phyloP scores from a whole-genome alignment of 2,797 vertebrate species.

The Pangasius krempfi region DNA sequence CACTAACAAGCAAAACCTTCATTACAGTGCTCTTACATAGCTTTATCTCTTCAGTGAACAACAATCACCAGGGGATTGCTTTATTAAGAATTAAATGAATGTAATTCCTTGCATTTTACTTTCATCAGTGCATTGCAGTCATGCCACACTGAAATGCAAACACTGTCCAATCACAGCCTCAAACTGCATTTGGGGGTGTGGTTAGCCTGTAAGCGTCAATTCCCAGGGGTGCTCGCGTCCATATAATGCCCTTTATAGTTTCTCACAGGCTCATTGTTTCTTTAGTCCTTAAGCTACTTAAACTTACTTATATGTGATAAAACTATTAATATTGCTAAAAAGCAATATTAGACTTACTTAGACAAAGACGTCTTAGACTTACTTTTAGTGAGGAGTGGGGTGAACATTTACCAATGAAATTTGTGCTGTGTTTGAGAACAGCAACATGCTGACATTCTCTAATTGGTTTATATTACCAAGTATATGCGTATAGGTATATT shows the following conservation, averaged over 20 bases:
- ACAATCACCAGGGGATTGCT: background rate
- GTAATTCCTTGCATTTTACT: background rate
- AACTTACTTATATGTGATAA: too few relatives aligned
- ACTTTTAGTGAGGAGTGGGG: background rate
- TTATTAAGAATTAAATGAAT: background rate
- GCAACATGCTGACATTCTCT: background rate
- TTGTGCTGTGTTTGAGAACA: background rate
- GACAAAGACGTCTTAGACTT: background rate
- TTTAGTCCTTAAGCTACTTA: background rate
- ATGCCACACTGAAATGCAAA: conserved; percentile 21
- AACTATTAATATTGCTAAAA: too few relatives aligned
- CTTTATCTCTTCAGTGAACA: background rate
- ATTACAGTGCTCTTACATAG: background rate
- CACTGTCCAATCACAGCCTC: background rate
- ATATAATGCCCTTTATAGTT: background rate
- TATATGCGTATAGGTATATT: background rate
- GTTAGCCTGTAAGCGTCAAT: too few relatives aligned
- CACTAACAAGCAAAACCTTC: background rate
- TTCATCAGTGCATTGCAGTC: background rate
- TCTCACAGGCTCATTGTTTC: background rate
- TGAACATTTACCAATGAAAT: background rate
- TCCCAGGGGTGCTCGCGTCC: background rate
- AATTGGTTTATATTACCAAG: background rate
- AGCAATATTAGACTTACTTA: background rate
- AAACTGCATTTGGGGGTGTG: background rate